These are phyloP conservation scores for Bactericera cockerelli DNA, from an alignment of 1,140 invertebrate genomes.

Conservation along the genomic window DNA sequence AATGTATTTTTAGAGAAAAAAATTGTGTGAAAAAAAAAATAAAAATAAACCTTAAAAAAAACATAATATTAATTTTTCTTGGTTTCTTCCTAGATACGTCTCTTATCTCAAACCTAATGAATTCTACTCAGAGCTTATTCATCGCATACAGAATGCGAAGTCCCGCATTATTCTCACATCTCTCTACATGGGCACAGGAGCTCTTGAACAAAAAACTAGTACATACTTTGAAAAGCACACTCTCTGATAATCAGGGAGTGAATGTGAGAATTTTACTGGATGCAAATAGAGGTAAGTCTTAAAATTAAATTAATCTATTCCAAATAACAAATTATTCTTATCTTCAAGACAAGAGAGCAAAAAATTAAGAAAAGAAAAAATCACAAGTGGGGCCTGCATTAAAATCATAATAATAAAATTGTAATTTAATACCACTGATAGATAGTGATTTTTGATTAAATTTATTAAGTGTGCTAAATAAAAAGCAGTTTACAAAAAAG, in stretches of 20 bases:
- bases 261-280: constrained; percentile 76
- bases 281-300: constrained; percentile 56
- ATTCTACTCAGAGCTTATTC: constrained; percentile 59
- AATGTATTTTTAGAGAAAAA: background rate
- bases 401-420: no score
- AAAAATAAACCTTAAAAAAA: background rate
- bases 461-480: no score
- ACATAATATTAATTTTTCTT: background rate
- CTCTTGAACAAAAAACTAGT: constrained; percentile 66
- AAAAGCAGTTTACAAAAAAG: no score
- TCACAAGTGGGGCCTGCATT: no score
- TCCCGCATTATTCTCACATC: constrained; percentile 75
- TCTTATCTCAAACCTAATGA: constrained; percentile 54
- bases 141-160: constrained; percentile 50
- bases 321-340: no score
- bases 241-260: background rate
- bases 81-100: constrained; percentile 19
- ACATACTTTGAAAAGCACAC: constrained; percentile 21
- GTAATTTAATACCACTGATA: no score
- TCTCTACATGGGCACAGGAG: constrained; percentile 82
- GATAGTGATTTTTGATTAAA: no score
- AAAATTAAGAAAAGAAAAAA: no score
- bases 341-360: no score
- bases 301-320: no score
- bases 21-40: background rate